These are phyloP conservation scores for Brachionichthys hirsutus DNA, from an alignment of 2,113 vertebrate genomes.

Conservation along the genomic window DNA sequence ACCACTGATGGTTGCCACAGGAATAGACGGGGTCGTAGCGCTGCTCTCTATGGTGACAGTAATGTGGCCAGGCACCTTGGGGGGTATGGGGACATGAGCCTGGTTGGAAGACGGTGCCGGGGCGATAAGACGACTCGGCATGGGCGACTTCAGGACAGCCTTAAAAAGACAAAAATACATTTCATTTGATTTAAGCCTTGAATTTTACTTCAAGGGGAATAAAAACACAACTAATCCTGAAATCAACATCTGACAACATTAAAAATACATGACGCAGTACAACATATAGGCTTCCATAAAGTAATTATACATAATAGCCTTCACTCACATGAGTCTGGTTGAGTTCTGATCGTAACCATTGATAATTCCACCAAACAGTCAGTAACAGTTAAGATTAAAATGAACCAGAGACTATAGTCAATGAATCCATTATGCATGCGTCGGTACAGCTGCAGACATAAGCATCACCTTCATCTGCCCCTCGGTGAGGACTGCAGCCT, in stretches of 20 bases:
- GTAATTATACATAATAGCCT: too few species aligned
- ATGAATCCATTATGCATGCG: too few species aligned
- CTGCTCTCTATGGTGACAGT: slow-evolving; percentile 92
- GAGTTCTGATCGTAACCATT: too few species aligned
- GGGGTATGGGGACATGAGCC: slow-evolving; percentile 82
- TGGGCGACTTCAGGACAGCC: slow-evolving; percentile 89
- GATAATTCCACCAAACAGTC: too few species aligned
- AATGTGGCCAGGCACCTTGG: slow-evolving; percentile 92
- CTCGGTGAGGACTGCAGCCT: slow-evolving; percentile 87
- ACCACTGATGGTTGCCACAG: slow-evolving; percentile 97
- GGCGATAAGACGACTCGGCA: slow-evolving; percentile 95
- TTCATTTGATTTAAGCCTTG: background rate
- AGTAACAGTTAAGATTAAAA: too few species aligned
- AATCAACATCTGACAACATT: too few species aligned
- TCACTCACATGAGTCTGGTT: too few species aligned
- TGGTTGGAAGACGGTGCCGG: slow-evolving; percentile 91
- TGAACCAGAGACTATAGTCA: too few species aligned
- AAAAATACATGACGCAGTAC: background rate
- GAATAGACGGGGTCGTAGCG: slow-evolving; percentile 90
- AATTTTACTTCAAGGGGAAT: too few species aligned
- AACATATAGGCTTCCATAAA: background rate
- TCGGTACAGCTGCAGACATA: background rate
- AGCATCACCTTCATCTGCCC: slow-evolving; percentile 90
- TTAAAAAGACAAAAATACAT: slow-evolving; percentile 36
- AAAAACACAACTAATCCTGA: too few species aligned